These are phyloP conservation scores for Rhopalosiphum padi DNA, from an alignment of 1,140 invertebrate species.

Conservation along the genomic window DNA sequence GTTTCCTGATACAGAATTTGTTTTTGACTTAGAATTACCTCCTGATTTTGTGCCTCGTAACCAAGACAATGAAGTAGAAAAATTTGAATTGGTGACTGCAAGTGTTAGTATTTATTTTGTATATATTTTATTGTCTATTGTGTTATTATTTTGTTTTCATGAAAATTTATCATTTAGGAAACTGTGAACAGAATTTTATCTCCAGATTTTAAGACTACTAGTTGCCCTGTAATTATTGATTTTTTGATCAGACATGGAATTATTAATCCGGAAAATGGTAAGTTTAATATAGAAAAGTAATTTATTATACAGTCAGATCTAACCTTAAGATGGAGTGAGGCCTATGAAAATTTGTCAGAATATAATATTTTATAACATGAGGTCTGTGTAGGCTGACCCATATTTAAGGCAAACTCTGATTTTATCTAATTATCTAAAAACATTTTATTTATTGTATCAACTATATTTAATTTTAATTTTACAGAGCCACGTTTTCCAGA, in stretches of 20 bases:
- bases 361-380: too few relatives aligned
- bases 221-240: slow-evolving; percentile 86
- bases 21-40: slow-evolving; percentile 93
- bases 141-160: slow-evolving; percentile 44
- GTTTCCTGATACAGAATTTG: slow-evolving; percentile 93
- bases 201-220: slow-evolving; percentile 90
- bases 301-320: neutral
- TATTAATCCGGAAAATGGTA: slow-evolving; percentile 88
- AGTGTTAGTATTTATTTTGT: slow-evolving; percentile 69
- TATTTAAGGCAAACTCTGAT: too few relatives aligned
- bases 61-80: slow-evolving; percentile 91
- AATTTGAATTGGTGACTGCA: slow-evolving; percentile 84
- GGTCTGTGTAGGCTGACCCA: too few relatives aligned
- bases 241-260: slow-evolving; percentile 90
- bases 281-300: slow-evolving; percentile 59
- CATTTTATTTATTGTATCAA: neutral
- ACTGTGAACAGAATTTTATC: slow-evolving; percentile 78
- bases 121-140: slow-evolving; percentile 42
- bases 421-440: neutral
- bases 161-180: slow-evolving; percentile 62
- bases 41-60: slow-evolving; percentile 87
- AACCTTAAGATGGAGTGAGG: too few relatives aligned
- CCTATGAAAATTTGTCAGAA: too few relatives aligned
- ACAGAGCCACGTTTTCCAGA: slow-evolving; percentile 83
- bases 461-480: slow-evolving; percentile 61